These are phyloP conservation scores for Platynereis dumerilii DNA, from an alignment of 2,888 invertebrate genomes.

Conservation along the genomic window DNA sequence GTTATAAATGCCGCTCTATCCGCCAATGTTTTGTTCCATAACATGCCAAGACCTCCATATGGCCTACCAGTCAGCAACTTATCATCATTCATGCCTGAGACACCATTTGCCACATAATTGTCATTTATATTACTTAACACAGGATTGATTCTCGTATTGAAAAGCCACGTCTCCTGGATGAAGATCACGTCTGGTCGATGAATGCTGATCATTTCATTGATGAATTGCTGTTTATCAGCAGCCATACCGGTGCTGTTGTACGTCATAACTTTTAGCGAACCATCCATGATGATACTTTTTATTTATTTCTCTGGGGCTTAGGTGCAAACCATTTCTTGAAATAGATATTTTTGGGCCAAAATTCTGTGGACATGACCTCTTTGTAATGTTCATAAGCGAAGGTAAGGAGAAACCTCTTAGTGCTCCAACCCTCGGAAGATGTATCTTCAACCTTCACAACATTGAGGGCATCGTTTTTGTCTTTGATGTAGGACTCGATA, in stretches of 20 bases:
- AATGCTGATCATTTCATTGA: background rate
- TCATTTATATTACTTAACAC: background rate
- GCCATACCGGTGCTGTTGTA: background rate
- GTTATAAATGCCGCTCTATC: background rate
- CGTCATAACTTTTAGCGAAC: background rate
- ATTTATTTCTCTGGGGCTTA: too few relatives aligned
- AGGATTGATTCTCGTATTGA: background rate
- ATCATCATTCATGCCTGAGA: background rate
- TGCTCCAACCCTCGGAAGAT: too few relatives aligned
- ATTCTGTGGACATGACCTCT: too few relatives aligned
- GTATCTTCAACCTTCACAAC: too few relatives aligned
- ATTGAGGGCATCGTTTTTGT: too few relatives aligned
- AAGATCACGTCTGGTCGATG: background rate
- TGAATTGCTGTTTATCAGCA: background rate
- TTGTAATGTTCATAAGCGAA: too few relatives aligned
- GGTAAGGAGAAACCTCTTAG: too few relatives aligned
- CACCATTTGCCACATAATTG: background rate
- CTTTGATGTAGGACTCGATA: too few relatives aligned
- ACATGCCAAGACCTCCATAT: conserved; percentile 1
- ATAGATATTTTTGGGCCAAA: too few relatives aligned
- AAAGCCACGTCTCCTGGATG: background rate
- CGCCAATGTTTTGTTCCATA: background rate
- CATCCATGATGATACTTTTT: too few relatives aligned
- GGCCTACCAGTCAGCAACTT: background rate
- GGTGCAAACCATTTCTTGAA: too few relatives aligned